Evolutionary conservation across 2,113 vertebrate species (phyloP).

Genomic region (Proteles cristata): DNA sequence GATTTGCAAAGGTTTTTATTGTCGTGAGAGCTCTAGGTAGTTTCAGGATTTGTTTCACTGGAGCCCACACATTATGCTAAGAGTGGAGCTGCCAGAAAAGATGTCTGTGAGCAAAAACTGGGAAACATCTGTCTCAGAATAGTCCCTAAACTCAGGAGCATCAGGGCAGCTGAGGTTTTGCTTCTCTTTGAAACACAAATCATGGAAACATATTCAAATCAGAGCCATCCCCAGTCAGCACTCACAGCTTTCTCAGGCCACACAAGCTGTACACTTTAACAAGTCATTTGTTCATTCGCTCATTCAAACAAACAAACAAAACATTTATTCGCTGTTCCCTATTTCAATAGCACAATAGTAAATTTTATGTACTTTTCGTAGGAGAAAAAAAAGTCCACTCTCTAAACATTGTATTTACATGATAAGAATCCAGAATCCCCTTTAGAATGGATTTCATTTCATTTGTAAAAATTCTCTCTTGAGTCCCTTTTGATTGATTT

Average conservation of each 20-base stretch:
- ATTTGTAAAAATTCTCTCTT: background rate
- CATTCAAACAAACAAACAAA: background rate
- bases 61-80: background rate
- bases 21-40: background rate
- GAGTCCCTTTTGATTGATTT: background rate
- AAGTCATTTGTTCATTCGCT: background rate
- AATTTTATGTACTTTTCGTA: background rate
- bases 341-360: background rate
- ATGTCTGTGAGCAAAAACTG: background rate
- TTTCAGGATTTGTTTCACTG: conserved; percentile 41
- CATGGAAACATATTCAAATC: background rate
- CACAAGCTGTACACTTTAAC: background rate
- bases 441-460: background rate
- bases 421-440: background rate
- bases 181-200: conserved; percentile 34
- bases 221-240: background rate
- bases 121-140: conserved; percentile 32
- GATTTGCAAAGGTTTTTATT: conserved; percentile 49
- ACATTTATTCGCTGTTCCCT: background rate
- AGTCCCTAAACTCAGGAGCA: background rate
- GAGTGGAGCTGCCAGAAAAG: background rate
- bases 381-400: background rate
- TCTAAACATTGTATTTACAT: background rate
- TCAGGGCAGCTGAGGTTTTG: background rate
- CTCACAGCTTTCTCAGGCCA: background rate